Base-by-base conservation (phyloP, 1,140 invertebrate species). In the Drosophila mayri region DNA sequence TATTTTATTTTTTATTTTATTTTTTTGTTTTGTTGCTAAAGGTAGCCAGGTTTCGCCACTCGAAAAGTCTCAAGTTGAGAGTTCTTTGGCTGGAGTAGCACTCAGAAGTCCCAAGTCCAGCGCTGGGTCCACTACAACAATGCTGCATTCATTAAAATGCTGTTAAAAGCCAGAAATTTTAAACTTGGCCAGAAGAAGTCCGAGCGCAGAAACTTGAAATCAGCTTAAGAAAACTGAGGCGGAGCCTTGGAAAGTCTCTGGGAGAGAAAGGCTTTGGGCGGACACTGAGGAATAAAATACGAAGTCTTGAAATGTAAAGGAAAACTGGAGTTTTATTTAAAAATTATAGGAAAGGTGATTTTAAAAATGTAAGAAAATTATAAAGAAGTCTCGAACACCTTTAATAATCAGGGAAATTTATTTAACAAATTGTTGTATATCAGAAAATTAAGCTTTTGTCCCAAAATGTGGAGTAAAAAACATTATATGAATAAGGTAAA, bases 171-270 rank as follows among this genome's bases (percentile, higher is more conserved):
- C 66, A 67, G 66, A 70, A 67, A 70, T 67, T 70, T 70, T 37
- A 70, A 70, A 67, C 66, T 72, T 72, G 52, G 32, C 44, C 67
- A 18, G 60, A 37, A 59, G 66, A 40, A 71, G 66, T 71, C 54
- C 30, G 30, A 32, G 38, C 28, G 40, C 46, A 41, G 49, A 77
- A 88, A 83, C 72, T 88, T 74, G 49, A 88, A 87, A 87, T 88
- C 84, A 81, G 85, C 85, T 88, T 88, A 88, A 71, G 74, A 78
- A 88, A 87, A 79, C 78, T 76, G 50, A 76, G 73, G 12, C 54
- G 55, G 40, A 62, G 43, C 14, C 49, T 61, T 5, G 14, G 50
- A 63, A 78, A 81, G 66, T 40, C 52, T 52, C 35, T 43, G 9
- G 16, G 35, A 50, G 41, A 22, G 41, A 57, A 79, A 75, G 75